Evolutionary conservation across 2,113 vertebrate species (phyloP).

Genomic region (Scomber scombrus): DNA sequence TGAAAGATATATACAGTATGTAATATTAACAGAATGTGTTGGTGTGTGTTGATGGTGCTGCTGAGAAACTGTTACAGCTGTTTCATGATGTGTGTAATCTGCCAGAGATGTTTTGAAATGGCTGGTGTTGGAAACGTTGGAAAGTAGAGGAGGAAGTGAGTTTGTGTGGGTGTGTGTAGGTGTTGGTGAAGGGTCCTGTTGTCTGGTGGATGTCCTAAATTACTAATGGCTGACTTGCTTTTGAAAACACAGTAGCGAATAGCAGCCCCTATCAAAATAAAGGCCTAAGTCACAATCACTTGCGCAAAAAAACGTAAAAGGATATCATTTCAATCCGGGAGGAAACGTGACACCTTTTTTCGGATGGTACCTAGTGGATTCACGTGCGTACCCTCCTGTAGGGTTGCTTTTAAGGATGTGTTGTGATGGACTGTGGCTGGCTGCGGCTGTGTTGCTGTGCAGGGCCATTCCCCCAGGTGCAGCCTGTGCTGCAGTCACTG

Average conservation of each 20-base stretch:
- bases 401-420: constrained; percentile 19
- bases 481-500: constrained; percentile 79
- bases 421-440: constrained; percentile 24
- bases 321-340: background rate
- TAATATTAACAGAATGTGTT: too few species aligned
- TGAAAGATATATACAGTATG: too few species aligned
- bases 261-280: background rate
- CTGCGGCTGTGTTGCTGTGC: constrained; percentile 55
- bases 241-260: background rate
- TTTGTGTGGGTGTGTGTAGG: background rate
- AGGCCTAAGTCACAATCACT: background rate
- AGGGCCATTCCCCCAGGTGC: constrained; percentile 76
- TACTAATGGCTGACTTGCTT: background rate
- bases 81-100: too few species aligned
- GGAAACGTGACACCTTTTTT: background rate
- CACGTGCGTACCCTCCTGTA: background rate
- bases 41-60: too few species aligned
- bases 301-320: background rate
- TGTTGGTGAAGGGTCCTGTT: background rate
- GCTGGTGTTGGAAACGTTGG: too few species aligned
- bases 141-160: too few species aligned
- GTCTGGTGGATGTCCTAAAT: background rate
- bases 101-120: too few species aligned
- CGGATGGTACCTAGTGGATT: background rate
- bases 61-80: too few species aligned